Conservation (phyloP, 1,140 invertebrate genomes). For the Macrobrachium nipponense region DNA sequence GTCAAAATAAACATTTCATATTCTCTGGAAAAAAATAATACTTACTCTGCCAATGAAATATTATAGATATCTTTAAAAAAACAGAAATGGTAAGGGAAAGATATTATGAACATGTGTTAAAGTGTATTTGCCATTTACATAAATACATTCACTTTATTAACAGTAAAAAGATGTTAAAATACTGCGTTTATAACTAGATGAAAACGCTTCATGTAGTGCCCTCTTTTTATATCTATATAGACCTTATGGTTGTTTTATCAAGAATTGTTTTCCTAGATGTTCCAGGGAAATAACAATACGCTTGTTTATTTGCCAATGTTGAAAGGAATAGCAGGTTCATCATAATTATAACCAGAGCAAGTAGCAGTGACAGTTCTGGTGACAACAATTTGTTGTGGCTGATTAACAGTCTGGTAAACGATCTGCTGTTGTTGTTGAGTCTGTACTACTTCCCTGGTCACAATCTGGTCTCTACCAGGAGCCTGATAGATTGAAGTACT, state of each 20-base stretch:
- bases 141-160: constrained; percentile 27
- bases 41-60: constrained; percentile 16
- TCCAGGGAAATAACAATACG: constrained; percentile 6
- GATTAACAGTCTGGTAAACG: constrained; percentile 52
- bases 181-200: background rate
- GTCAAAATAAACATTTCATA: background rate
- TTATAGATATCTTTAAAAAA: background rate
- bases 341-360: constrained; percentile 57
- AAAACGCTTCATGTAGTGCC: constrained; percentile 9
- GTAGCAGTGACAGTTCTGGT: constrained; percentile 50
- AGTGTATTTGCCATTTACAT: constrained; percentile 47
- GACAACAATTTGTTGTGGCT: constrained; percentile 45
- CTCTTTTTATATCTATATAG: background rate
- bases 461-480: constrained; percentile 41
- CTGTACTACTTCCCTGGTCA: constrained; percentile 46
- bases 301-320: constrained; percentile 30
- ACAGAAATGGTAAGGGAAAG: background rate
- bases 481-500: constrained; percentile 51
- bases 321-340: constrained; percentile 26
- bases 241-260: background rate
- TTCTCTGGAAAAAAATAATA: background rate
- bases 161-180: constrained; percentile 12
- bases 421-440: constrained; percentile 47
- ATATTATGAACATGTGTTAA: background rate
- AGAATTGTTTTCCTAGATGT: background rate